Base-by-base conservation (phyloP, 2,888 invertebrate species). In the Brachypterus glaber region DNA sequence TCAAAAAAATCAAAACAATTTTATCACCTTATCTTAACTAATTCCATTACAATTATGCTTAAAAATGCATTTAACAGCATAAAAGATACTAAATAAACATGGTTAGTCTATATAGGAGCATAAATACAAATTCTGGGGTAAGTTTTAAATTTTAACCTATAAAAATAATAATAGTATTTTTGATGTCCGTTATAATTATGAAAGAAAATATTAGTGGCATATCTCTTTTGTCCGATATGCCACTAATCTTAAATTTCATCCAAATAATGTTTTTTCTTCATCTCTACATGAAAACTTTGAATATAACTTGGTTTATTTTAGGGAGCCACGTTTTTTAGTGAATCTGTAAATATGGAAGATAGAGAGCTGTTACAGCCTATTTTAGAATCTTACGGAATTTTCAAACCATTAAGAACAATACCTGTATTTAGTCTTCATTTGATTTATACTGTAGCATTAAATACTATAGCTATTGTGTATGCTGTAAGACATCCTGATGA, bases 301-400 rank as follows among this genome's bases (percentile, higher is more conserved):
- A 37, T 17, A 14, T 13, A 15, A 27, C 17, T 32, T 21, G 5
- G 21, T 1, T n/a, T 31, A 12, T 51, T 56, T 37, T 44, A 66
- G 66, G 66, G 66, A 27, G 66, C 64, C 17, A 66, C 64, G 40
- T 66, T 66, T 53, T 66, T 66, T 40, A 62, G 62, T 40, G 66
- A 66, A 48, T 61, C 65, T 15, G 55, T 54, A 30, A 63, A 58
- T 43, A 62, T 63, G 62, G 64, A 60, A 5, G 63, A 65, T 35
- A 45, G 55, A 30, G 59, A 64, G 49, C 53, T 56, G 39, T 48
- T 66, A 13, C 59, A 60, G 38, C 65, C 65, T 3, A 59, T 63
- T 40, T 44, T 64, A 26, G 63, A 64, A 33, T 60, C 63, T 1
- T 62, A 60, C 48, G 64, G 63, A 21, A 49, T 55, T 33, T 67